Base-by-base conservation (phyloP, 2,888 invertebrate genomes). In the Dryocosmus kuriphilus region DNA sequence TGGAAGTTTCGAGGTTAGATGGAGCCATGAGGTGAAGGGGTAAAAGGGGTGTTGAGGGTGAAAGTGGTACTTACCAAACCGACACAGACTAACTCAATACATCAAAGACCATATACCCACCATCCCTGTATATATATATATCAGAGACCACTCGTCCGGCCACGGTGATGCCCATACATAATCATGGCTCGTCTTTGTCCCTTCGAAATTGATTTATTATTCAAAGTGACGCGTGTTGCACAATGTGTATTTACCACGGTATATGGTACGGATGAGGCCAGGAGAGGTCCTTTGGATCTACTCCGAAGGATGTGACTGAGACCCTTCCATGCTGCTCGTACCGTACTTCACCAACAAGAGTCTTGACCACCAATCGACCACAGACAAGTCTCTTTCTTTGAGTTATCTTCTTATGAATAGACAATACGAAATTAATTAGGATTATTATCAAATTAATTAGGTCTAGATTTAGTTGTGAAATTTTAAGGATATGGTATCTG, bases 201-300 rank as follows among this genome's bases (percentile, higher is more conserved):
- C 89, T 83, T 87, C 89, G 90, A 91, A 91, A 91, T 91, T 91
- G 91, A 91, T 91, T 91, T 91, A 91, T 91, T 91, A 91, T 91
- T 91, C 91, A 91, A 91, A 91, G 90, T 88, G 89, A 90, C 89
- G 90, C 90, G 89, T 91, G 91, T 91, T 90, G 90, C 89, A 90
- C 91, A 91, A 90, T 91, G 90, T 91, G 90, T 91, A 91, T 91
- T 90, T 91, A 90, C 91, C 90, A 90, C 86, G 77, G 75, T 78
- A 61, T 77, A 80, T 71, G 76, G 79, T 80, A 75, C 77, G 75
- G 71, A 71, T 51, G 51, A 51, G 32, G 46, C n/a, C 51, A 71
- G 30, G 46, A 71, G 46, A 71, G 71, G 51, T 71, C 71, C 71
- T 71, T 71, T 71, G 41, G 19, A 46, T 16, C 24, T 46, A 27